These are phyloP conservation scores for Beroe ovata DNA, from an alignment of 37 sponge, comb jelly and placozoan genomes.

Conservation along the genomic window DNA sequence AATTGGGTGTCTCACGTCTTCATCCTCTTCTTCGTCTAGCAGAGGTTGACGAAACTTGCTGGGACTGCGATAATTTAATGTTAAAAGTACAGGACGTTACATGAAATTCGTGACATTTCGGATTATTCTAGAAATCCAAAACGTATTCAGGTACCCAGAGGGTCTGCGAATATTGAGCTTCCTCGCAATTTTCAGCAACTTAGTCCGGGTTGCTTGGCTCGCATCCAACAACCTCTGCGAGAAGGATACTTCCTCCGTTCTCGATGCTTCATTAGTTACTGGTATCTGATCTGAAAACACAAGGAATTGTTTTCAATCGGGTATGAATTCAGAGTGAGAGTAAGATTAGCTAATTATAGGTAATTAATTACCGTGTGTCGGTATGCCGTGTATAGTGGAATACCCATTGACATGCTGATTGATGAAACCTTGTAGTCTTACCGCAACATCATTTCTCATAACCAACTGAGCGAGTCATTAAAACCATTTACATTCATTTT, in stretches of 20 bases:
- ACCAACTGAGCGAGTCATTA: too few relatives aligned
- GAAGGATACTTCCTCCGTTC: neutral
- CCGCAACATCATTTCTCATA: too few relatives aligned
- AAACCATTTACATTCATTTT: too few relatives aligned
- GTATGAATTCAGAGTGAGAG: too few relatives aligned
- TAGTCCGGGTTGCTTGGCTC: neutral
- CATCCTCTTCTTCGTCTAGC: neutral
- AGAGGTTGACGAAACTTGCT: slow-evolving; percentile 6
- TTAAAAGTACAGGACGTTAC: too few relatives aligned
- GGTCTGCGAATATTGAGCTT: neutral
- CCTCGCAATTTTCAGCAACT: slow-evolving; percentile 8
- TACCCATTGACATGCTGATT: too few relatives aligned
- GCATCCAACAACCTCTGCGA: neutral
- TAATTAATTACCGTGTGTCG: too few relatives aligned
- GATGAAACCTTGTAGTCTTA: too few relatives aligned
- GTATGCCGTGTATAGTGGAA: too few relatives aligned
- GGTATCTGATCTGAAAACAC: slow-evolving; percentile 1
- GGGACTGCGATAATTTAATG: neutral
- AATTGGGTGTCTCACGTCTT: neutral
- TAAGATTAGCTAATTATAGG: too few relatives aligned
- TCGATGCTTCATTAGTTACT: neutral
- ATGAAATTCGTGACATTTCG: too few relatives aligned
- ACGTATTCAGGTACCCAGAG: neutral
- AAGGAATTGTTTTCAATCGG: too few relatives aligned
- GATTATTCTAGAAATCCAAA: neutral